Evolutionary conservation across 2,888 invertebrate species (phyloP), one percentile per base, ranked within the genome.

Genomic region (Ochropacha duplaris): DNA sequence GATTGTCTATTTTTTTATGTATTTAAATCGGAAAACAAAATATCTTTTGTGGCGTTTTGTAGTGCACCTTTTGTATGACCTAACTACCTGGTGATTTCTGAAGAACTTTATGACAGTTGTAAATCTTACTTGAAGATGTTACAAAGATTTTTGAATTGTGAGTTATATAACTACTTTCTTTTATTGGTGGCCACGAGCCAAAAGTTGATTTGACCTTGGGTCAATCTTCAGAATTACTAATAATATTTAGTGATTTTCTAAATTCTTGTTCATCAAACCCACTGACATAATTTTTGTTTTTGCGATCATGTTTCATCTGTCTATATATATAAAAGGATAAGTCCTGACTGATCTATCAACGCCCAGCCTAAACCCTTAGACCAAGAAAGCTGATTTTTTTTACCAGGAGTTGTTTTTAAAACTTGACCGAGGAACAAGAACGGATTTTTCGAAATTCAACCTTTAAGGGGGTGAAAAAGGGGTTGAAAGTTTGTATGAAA

Each of bases 21-120:
- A 69, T 56, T 34, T 64, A 64, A 71, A 69, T 75, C 64, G 49
- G 68, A 68, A 78, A 74, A 78, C 72, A 78, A 81, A 78, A 74
- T 66, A 73, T 52, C 64, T 64, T 65, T 80, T 79, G 78, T 79
- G 16, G 24, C 49, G 49, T 57, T 73, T 71, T 72, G 57, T 66
- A 31, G 22, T 31, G 51, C 57, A 58, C 57, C 66, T 62, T 74
- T 64, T 55, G 51, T 69, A 59, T 60, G 64, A 71, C 62, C 68
- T 75, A 56, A 72, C 68, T 72, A 72, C 68, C 72, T 72, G 71
- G 56, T 64, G 56, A 64, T 67, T 75, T 75, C 58, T 58, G 28
- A 58, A 59, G 39, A 57, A 54, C 55, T 78, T 73, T 74, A 73
- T 65, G 64, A 62, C 56, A 49, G 74, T 61, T 74, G 66, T 79